Evolutionary conservation across 1,140 invertebrate genomes (phyloP).

Genomic region (Lanistes nyassanus): DNA sequence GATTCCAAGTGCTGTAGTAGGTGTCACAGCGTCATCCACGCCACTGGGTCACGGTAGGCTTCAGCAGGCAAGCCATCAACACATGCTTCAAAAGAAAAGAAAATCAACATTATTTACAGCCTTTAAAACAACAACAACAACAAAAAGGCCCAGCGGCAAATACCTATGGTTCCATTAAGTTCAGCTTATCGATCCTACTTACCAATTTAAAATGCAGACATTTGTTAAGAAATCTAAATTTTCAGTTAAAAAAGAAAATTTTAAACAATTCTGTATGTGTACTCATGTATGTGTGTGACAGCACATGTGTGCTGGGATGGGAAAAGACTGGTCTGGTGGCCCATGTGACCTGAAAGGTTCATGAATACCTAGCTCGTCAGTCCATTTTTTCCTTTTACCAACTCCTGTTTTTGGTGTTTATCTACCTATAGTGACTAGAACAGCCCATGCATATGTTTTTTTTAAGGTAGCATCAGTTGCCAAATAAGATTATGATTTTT

Average conservation of each 20-base stretch:
- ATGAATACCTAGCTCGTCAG: neutral
- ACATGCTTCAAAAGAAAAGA: too few species aligned
- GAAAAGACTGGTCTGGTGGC: neutral
- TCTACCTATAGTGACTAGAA: neutral
- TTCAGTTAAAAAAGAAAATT: neutral
- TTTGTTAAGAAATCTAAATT: neutral
- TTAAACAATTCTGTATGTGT: conserved; percentile 1
- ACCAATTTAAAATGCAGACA: neutral
- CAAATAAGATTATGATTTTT: too few species aligned
- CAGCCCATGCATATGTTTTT: neutral
- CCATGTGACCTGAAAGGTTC: neutral
- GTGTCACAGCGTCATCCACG: neutral
- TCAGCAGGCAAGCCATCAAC: neutral
- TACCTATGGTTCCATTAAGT: neutral
- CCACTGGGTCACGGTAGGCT: neutral
- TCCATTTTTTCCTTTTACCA: too few species aligned
- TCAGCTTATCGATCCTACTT: neutral
- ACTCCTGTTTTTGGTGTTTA: conserved; percentile 1
- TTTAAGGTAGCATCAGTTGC: too few species aligned
- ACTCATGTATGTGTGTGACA: conserved; percentile 2
- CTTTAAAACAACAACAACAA: neutral
- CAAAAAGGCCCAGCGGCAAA: neutral
- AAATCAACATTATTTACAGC: too few species aligned
- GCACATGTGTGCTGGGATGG: neutral
- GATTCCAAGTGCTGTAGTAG: neutral